Conservation (phyloP, 2,888 invertebrate genomes). For the Eupithecia tripunctaria region DNA sequence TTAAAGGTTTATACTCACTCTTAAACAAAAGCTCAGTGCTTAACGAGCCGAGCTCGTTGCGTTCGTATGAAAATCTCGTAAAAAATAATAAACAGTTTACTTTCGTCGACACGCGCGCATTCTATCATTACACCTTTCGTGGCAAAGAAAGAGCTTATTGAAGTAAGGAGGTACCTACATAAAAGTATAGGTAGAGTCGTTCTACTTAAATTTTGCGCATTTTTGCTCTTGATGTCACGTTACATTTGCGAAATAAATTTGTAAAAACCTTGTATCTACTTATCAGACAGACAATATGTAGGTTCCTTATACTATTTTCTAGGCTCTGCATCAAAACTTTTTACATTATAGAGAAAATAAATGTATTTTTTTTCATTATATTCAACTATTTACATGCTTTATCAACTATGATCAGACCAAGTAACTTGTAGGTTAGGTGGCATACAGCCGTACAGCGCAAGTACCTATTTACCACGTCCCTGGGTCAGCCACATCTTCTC, state of each 20-base stretch:
- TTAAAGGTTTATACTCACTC: background rate
- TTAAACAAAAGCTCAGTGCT: conserved; percentile 31
- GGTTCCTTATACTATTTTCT: too few relatives aligned
- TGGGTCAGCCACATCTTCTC: background rate
- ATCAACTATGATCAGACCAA: background rate
- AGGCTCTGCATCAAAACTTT: too few relatives aligned
- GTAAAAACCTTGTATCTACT: background rate
- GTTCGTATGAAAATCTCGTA: conserved; percentile 75
- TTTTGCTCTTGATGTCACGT: background rate
- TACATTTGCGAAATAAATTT: background rate
- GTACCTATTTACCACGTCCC: too few relatives aligned
- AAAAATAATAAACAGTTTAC: conserved; percentile 84
- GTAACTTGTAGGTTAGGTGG: too few relatives aligned
- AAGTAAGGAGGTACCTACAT: background rate
- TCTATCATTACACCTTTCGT: conserved; percentile 65
- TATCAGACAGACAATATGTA: background rate
- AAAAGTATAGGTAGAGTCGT: background rate
- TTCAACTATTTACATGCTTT: too few relatives aligned
- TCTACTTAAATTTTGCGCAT: background rate
- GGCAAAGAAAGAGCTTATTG: background rate
- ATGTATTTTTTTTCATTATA: too few relatives aligned
- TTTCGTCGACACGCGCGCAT: conserved; percentile 77
- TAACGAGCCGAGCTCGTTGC: conserved; percentile 62
- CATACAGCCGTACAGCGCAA: too few relatives aligned
- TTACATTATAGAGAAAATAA: too few relatives aligned